phyloP scores from a whole-genome alignment of 2,113 vertebrate species.

The Platichthys flesus region DNA sequence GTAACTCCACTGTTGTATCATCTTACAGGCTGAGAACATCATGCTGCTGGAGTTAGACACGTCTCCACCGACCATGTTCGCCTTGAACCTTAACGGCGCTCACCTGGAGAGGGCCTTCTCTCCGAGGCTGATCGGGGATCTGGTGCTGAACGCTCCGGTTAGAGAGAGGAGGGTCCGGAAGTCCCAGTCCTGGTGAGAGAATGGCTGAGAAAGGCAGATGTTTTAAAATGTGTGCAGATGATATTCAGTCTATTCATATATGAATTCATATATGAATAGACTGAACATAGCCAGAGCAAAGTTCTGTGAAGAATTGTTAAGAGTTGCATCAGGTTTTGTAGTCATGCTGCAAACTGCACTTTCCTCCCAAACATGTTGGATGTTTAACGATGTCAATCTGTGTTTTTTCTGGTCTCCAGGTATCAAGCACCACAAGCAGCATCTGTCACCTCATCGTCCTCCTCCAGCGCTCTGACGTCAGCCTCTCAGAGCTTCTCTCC shows the following conservation, averaged over 20 bases:
- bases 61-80: slow-evolving; percentile 85
- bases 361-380: background rate
- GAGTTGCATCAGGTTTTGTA: too few species aligned
- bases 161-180: slow-evolving; percentile 89
- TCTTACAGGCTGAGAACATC: slow-evolving; percentile 91
- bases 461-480: slow-evolving; percentile 81
- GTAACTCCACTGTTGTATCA: background rate
- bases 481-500: slow-evolving; percentile 72
- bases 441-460: slow-evolving; percentile 83
- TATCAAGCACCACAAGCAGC: slow-evolving; percentile 89
- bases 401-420: slow-evolving; percentile 75
- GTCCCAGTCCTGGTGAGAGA: slow-evolving; percentile 92
- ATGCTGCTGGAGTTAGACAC: slow-evolving; percentile 95
- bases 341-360: too few species aligned
- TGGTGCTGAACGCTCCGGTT: slow-evolving; percentile 53
- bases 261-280: background rate
- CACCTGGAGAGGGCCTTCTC: slow-evolving; percentile 81
- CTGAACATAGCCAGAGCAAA: background rate
- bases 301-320: too few species aligned
- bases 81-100: slow-evolving; percentile 83
- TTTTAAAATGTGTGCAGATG: too few species aligned
- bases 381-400: background rate
- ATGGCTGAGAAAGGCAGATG: background rate
- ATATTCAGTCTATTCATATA: too few species aligned
- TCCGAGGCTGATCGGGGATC: slow-evolving; percentile 53